Percentiles rank a stretch among this genome's conserved stretches.
Evolutionary conservation across 2,797 vertebrate genomes (phyloP).

Genomic region (Clarias fuscus): DNA sequence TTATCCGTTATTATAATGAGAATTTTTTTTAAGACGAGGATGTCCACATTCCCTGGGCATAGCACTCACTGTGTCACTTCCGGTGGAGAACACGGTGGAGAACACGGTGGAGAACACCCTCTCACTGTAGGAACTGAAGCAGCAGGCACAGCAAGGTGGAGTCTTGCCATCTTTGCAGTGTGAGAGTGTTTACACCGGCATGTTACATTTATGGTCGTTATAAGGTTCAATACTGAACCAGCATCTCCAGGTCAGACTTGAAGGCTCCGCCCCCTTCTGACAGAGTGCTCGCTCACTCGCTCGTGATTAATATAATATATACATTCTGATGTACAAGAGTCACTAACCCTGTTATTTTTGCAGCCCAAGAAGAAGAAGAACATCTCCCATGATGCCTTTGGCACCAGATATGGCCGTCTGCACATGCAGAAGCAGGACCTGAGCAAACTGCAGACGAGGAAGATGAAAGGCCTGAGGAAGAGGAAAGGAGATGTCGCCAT

Average conservation of each 20-base stretch:
- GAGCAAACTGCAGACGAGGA: slow-evolving; percentile 87
- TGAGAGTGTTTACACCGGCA: too few species aligned
- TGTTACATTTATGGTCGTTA: too few species aligned
- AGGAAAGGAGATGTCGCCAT: slow-evolving; percentile 70
- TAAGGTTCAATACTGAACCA: too few species aligned
- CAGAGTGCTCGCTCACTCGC: neutral
- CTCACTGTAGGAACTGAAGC: too few species aligned
- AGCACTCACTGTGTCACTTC: too few species aligned
- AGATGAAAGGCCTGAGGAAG: slow-evolving; percentile 94
- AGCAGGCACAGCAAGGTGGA: too few species aligned
- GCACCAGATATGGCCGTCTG: slow-evolving; percentile 87
- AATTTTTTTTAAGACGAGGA: too few species aligned
- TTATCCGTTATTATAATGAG: too few species aligned
- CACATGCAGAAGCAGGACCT: slow-evolving; percentile 98
- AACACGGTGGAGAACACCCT: too few species aligned
- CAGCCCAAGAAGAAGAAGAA: slow-evolving; percentile 97
- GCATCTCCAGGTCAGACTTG: neutral
- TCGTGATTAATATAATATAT: neutral
- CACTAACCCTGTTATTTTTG: slow-evolving; percentile 29
- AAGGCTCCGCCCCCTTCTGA: neutral
- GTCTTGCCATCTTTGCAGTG: too few species aligned
- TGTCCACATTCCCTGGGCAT: too few species aligned
- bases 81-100: too few species aligned
- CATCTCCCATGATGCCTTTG: slow-evolving; percentile 88
- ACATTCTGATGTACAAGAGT: neutral